Percentiles rank a stretch among this genome's conserved stretches.
Conservation (phyloP, 30 jellyfish, hydroid and myxozoan genomes). For the Catostylus mosaicus region DNA sequence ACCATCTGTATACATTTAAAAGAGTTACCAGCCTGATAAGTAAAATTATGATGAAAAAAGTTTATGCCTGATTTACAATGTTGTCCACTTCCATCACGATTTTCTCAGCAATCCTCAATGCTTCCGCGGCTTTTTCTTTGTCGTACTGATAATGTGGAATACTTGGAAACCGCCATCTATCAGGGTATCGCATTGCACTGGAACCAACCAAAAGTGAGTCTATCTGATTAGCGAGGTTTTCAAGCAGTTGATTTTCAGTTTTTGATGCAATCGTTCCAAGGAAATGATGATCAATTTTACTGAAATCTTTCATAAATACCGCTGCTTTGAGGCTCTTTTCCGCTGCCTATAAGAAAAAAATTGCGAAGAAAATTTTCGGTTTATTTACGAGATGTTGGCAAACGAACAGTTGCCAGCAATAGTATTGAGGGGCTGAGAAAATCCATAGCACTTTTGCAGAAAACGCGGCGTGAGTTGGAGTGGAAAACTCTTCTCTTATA, state of each 20-base stretch:
- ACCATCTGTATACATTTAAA: too few species aligned
- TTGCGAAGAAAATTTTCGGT: too few species aligned
- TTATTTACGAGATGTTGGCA: too few species aligned
- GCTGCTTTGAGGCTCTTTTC: constrained; percentile 79
- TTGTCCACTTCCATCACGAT: constrained; percentile 23
- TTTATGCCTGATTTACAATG: not conserved
- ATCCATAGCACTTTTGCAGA: too few species aligned
- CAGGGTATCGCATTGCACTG: constrained; percentile 54
- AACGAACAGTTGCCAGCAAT: too few species aligned
- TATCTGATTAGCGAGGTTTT: constrained; percentile 31
- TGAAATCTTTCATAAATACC: constrained; percentile 19
- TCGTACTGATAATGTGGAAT: constrained; percentile 69
- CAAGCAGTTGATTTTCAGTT: not conserved
- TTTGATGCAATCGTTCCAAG: not conserved
- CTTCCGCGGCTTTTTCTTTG: constrained; percentile 38
- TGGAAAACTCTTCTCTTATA: too few species aligned
- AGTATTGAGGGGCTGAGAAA: too few species aligned
- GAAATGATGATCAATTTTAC: not conserved
- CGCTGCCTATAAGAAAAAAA: constrained; percentile 61
- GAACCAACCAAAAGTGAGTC: constrained; percentile 54
- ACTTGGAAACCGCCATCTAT: constrained; percentile 29
- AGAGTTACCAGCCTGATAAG: too few species aligned
- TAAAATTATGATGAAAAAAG: too few species aligned
- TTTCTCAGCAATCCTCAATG: constrained; percentile 18
- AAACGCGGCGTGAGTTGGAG: too few species aligned